Base-by-base conservation (phyloP, 1,140 invertebrate genomes). In the Sycophila sp. region DNA sequence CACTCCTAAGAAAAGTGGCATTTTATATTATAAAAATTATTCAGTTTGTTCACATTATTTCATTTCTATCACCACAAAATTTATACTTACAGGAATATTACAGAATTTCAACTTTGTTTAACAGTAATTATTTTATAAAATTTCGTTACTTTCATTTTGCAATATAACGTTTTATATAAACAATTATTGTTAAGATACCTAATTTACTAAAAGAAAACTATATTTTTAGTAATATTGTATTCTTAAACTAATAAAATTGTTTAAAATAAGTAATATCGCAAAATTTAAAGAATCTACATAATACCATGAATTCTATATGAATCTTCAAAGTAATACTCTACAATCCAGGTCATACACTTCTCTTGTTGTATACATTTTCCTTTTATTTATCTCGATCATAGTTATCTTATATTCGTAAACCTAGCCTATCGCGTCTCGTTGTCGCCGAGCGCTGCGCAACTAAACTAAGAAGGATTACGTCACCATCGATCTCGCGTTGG, bases 391-490 rank as follows among this genome's bases (percentile, higher is more conserved):
- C 24, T 36, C 17, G 17, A 60, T 49, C 8, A 30, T 32, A 24
- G 6, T 69, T 38, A 40, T 56, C 28, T 70, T 64, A 58, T 58
- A 64, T 56, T 70, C 40, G 15, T 70, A 70, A 58, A 58, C 40
- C 42, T 70, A 64, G 4, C 17, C 68, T 70, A 63, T 55, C 17
- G 60, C 51, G 30, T 34, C 19, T 58, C 53, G 4, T 63, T 38
- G 19, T 56, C 32, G 40, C 32, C 30, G n/a, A 56, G 19, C 15
- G 60, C 38, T 8, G 51, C 22, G 45, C 15, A 70, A 64, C 68
- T 71, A 59, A 65, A 59, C 55, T 65, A 51, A 59, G 26, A 15
- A 65, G 42, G 40, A 65, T 51, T 59, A 64, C 58, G 59, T 55
- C 49, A 70, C 22, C 32, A 26, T 19, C 24, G 36, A 13, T 65